phyloP scores from a whole-genome alignment of 92 coral and sea anemone genomes.

The Parazoanthus atlanticus region DNA sequence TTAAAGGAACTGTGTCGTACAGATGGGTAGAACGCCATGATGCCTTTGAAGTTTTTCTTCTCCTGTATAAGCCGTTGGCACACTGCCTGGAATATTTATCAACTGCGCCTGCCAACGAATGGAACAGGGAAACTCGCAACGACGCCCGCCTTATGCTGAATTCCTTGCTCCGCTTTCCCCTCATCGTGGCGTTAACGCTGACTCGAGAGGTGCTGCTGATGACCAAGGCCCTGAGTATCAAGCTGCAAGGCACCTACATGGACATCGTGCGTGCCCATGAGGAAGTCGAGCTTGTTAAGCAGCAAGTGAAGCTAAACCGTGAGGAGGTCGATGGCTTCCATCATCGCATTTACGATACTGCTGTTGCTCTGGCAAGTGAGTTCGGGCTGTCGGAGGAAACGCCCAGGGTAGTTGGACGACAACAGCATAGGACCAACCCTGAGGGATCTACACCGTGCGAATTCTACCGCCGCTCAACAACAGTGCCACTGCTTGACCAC shows the following conservation, averaged over 20 bases:
- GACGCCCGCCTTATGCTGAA: conserved; percentile 1
- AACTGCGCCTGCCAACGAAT: conserved; percentile 10
- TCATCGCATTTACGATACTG: conserved; percentile 19
- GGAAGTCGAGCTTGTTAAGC: conserved; percentile 38
- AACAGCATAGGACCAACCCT: conserved; percentile 44
- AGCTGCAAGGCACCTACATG: conserved; percentile 2
- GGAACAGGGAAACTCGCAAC: conserved; percentile 41
- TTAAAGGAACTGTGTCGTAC: conserved; percentile 48
- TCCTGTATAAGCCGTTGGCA: conserved; percentile 28
- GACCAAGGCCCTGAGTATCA: conserved; percentile 10
- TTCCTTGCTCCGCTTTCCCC: conserved; percentile 11
- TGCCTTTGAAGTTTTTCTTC: conserved; percentile 44
- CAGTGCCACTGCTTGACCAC: conserved; percentile 50
- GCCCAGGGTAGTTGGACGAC: conserved; percentile 39
- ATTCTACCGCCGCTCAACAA: conserved; percentile 37
- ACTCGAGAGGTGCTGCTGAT: conserved; percentile 13
- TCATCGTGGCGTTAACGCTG: not conserved
- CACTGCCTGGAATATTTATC: conserved; percentile 14
- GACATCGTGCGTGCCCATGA: conserved; percentile 7
- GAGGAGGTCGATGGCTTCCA: conserved; percentile 42
- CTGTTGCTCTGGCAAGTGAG: conserved; percentile 32
- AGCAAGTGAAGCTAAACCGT: conserved; percentile 37
- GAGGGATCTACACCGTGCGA: conserved; percentile 10
- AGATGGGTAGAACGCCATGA: conserved; percentile 54
- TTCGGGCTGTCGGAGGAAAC: conserved; percentile 31